Evolutionary conservation across 37 sponge, comb jelly and placozoan genomes (phyloP), one percentile per base, ranked within the genome.

Genomic region (Sycon ciliatum): DNA sequence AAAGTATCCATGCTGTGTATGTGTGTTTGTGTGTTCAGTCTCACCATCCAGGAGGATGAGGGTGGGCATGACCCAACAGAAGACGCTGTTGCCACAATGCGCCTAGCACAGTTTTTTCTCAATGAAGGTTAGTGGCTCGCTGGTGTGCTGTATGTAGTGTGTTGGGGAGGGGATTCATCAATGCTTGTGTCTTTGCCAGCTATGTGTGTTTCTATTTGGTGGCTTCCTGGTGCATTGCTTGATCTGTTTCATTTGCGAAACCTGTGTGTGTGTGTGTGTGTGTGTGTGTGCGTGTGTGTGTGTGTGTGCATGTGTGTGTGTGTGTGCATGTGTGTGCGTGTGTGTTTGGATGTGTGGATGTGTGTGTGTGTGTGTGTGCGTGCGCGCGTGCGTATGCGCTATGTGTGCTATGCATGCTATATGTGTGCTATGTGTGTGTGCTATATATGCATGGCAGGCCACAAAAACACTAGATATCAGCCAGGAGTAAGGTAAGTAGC

Each of bases 391-490:
- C 27, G 16, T 38, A 3, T 62, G 40, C 13, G 49, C 49, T 18
- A 9, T 9, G 49, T 42, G 49, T 42, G 49, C 13, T 9, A 18
- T 9, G 9, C 13, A 18, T 9, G 9, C 13, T 42, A 13, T 42
- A 13, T 42, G 49, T 42, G 49, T 42, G 49, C 13, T 60, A 9
- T 60, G 32, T 28, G 63, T 28, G 32, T 60, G 32, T 60, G 32
- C 26, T 9, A 11, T 7, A 11, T 9, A 60, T 24, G 7, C 16
- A 60, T 24, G 16, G 63, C 63, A 7, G n/a, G n/a, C n/a, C n/a
- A n/a, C n/a, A n/a, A n/a, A 77, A 57, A 69, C 83, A 0, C 24
- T 54, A 0, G 34, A 39, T 70, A 72, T 73, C 30, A 72, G 78
- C 29, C 39, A 67, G 24, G 74, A 80, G 57, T 54, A 54, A 29